Conservation (phyloP, 2,888 invertebrate genomes). For the Lingula anatina region DNA sequence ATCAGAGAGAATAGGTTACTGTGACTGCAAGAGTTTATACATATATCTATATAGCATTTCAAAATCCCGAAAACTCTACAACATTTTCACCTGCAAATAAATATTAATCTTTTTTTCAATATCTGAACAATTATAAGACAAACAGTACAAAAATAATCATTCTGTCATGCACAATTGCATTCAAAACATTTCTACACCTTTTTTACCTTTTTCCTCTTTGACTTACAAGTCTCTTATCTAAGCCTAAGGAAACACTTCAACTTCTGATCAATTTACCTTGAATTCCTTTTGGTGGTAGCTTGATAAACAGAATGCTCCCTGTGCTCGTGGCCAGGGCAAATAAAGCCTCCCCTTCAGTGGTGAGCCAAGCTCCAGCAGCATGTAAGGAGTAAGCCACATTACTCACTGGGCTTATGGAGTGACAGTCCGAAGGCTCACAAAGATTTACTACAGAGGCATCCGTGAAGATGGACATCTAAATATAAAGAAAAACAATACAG, state of each 20-base stretch:
- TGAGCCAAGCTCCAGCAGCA: constrained; percentile 64
- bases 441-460: constrained; percentile 65
- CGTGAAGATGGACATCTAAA: constrained; percentile 69
- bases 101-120: too few relatives aligned
- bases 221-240: neutral
- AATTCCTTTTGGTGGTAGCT: constrained; percentile 55
- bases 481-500: too few relatives aligned
- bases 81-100: too few relatives aligned
- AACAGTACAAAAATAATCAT: too few relatives aligned
- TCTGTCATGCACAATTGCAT: too few relatives aligned
- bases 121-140: too few relatives aligned
- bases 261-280: constrained; percentile 24
- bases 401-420: constrained; percentile 62
- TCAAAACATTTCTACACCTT: neutral
- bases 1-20: too few relatives aligned
- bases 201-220: neutral
- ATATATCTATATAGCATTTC: too few relatives aligned
- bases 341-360: constrained; percentile 63
- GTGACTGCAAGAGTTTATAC: too few relatives aligned
- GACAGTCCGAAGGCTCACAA: constrained; percentile 69
- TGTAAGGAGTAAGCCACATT: constrained; percentile 62
- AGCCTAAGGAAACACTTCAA: neutral
- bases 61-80: too few relatives aligned
- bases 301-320: constrained; percentile 67
- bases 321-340: constrained; percentile 75